phyloP scores from a whole-genome alignment of 2,797 vertebrate genomes.

The Prionace glauca region DNA sequence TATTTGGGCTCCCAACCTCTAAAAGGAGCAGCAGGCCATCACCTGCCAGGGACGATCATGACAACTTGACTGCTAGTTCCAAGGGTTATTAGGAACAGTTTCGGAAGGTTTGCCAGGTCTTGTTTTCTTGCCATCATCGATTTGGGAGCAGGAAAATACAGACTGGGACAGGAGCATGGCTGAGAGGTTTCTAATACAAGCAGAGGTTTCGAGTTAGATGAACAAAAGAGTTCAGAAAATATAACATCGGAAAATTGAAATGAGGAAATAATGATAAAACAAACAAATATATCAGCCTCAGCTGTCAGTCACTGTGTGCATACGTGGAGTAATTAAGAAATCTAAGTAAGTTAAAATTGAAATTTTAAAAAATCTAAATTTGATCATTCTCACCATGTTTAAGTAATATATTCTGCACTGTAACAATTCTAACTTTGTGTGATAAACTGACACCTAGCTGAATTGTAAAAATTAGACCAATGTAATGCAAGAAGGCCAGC shows the following conservation, averaged over 20 bases:
- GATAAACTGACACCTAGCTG: too few relatives aligned
- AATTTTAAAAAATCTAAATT: background rate
- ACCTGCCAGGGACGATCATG: background rate
- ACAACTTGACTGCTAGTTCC: background rate
- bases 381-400: background rate
- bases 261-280: background rate
- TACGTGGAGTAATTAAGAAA: background rate
- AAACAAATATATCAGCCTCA: background rate
- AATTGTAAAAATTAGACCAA: too few relatives aligned
- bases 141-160: background rate
- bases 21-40: background rate
- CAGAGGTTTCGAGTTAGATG: background rate
- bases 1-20: background rate
- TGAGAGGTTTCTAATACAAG: background rate
- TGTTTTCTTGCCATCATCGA: background rate
- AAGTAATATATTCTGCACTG: background rate
- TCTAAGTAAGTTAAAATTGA: background rate
- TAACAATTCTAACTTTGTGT: too few relatives aligned
- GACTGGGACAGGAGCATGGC: background rate
- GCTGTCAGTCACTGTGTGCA: background rate
- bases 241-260: background rate
- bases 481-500: too few relatives aligned
- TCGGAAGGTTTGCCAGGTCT: background rate
- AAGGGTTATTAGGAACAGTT: background rate
- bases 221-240: background rate